Evolutionary conservation across 1,140 invertebrate genomes (phyloP), one percentile per base, ranked within the genome.

Genomic region (Ips typographus): DNA sequence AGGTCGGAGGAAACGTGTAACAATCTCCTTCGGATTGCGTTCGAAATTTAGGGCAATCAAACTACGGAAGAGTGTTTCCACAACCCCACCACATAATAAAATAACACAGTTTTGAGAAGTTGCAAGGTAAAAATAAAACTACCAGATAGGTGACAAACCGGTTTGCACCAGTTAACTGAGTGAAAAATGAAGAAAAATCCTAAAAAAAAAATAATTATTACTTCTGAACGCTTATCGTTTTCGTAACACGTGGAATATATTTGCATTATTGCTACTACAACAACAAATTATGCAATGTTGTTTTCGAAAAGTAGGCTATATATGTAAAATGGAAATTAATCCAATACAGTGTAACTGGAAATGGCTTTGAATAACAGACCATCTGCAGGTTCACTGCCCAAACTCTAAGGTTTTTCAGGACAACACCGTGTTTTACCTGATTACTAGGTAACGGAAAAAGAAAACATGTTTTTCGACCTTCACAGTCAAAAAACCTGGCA

Each of bases 231-330:
- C 44, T 49, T 49, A 49, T 49, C 44, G 44, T 22, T 22, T 49
- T 3, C 3, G 44, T 6, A 49, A 49, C 44, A 55, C 38, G 41
- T 42, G 57, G 41, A 41, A 40, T 6, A 36, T 40, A 59, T 41
- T 59, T 40, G 39, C 39, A 55, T 59, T 59, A 59, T 59, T 40
- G n/a, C 39, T 59, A 41, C n/a, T 4, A 22, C 44, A 49, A 49
- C 44, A 49, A 49, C 44, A 3, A 49, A 22, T 22, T 22, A 22
- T 22, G 22, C 22, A 22, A 22, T 22, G 22, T 22, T 22, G 22
- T 22, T 22, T 22, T 22, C 22, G 22, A 22, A 22, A 22, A 22
- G 22, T 22, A 22, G 22, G 22, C 22, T 22, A 22, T 22, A 22
- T 22, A 22, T 22, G 22, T 22, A 22, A 22, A 22, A 22, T 22